Percentiles rank a stretch among this genome's conserved stretches.
Evolutionary conservation across 2,888 invertebrate species (phyloP).

Genomic region (Sinotaia quadrata): DNA sequence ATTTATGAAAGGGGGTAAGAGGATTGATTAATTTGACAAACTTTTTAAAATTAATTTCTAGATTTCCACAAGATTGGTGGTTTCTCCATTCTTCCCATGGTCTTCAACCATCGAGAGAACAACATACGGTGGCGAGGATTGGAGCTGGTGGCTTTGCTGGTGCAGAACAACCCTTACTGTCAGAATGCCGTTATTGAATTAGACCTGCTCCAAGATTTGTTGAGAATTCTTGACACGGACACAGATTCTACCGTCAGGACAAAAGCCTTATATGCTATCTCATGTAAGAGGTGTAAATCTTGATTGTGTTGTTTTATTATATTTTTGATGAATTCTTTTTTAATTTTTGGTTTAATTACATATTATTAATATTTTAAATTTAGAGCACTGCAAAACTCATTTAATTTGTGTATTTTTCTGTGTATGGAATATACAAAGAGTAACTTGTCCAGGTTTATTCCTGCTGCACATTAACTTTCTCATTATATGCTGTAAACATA

Average conservation of each 20-base stretch:
- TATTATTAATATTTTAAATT: too few species aligned
- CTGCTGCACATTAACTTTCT: too few species aligned
- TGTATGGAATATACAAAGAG: too few species aligned
- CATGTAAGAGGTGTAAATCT: slow-evolving; percentile 77
- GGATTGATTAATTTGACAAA: too few species aligned
- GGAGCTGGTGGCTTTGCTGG: slow-evolving; percentile 82
- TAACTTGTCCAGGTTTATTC: too few species aligned
- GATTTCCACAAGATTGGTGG: slow-evolving; percentile 90
- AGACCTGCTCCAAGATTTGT: slow-evolving; percentile 78
- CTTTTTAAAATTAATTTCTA: slow-evolving; percentile 61
- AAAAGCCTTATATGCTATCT: slow-evolving; percentile 85
- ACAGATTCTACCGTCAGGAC: slow-evolving; percentile 76
- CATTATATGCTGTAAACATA: too few species aligned
- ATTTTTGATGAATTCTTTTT: too few species aligned
- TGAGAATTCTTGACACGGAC: slow-evolving; percentile 78
- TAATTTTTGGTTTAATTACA: too few species aligned
- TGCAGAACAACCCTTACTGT: slow-evolving; percentile 89
- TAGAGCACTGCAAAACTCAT: too few species aligned
- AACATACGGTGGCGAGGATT: slow-evolving; percentile 79
- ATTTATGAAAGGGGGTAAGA: too few species aligned
- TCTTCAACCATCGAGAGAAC: slow-evolving; percentile 78
- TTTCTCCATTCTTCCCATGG: slow-evolving; percentile 80
- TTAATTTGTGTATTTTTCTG: too few species aligned
- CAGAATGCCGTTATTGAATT: slow-evolving; percentile 81
- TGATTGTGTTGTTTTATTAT: not conserved